Evolutionary conservation across 2,888 invertebrate genomes (phyloP).

Genomic region (Pachymerium ferrugineum): DNA sequence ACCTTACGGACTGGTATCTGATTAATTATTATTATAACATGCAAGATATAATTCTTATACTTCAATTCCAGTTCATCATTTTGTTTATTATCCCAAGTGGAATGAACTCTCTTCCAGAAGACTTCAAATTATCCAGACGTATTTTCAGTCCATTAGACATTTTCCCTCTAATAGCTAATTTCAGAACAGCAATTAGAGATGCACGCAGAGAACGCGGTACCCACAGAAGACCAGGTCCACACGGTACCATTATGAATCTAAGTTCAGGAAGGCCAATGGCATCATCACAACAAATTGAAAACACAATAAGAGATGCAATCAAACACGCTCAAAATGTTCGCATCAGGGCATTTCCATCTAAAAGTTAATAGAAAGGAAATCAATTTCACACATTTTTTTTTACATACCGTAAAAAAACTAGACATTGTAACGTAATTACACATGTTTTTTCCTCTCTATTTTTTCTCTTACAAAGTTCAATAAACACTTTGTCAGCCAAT

Average conservation of each 20-base stretch:
- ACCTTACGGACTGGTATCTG: too few species aligned
- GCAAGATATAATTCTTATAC: too few species aligned
- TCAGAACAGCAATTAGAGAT: neutral
- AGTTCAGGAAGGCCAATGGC: neutral
- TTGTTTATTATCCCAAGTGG: too few species aligned
- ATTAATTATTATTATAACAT: too few species aligned
- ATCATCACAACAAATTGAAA: neutral
- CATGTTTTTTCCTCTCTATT: too few species aligned
- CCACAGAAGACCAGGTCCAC: neutral
- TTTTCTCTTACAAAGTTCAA: neutral
- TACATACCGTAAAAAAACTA: too few species aligned
- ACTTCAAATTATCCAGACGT: neutral
- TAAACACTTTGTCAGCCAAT: neutral
- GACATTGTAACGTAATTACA: neutral
- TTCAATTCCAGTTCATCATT: neutral
- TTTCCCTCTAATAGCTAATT: neutral
- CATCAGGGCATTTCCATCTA: neutral
- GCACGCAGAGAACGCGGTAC: neutral
- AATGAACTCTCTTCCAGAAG: too few species aligned
- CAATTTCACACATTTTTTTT: neutral
- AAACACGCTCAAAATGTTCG: neutral
- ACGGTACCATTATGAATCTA: neutral
- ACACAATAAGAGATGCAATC: neutral
- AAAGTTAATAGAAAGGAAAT: neutral
- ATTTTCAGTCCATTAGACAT: neutral